Evolutionary conservation across 2,888 invertebrate species (phyloP).

Genomic region (Trissolcus japonicus): DNA sequence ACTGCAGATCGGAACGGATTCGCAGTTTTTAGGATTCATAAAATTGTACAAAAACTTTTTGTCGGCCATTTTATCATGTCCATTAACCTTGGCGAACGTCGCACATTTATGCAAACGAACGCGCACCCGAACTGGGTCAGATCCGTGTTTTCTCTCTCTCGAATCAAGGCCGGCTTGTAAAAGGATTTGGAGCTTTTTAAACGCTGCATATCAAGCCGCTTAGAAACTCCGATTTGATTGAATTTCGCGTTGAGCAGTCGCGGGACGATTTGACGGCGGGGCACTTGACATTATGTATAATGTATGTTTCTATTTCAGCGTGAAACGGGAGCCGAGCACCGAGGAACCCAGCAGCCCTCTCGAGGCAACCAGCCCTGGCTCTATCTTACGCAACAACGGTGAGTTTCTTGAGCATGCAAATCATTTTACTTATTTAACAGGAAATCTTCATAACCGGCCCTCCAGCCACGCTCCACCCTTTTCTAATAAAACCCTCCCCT

Average conservation of each 20-base stretch:
- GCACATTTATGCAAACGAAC: conserved; percentile 59
- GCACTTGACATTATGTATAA: conserved; percentile 62
- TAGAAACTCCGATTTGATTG: conserved; percentile 25
- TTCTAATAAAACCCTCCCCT: conserved; percentile 27
- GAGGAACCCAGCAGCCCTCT: conserved; percentile 72
- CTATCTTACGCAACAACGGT: conserved; percentile 75
- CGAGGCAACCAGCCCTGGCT: conserved; percentile 74
- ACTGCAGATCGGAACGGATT: conserved; percentile 24
- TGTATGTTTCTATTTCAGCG: conserved; percentile 71
- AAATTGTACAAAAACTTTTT: conserved; percentile 53
- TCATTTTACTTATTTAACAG: conserved; percentile 61
- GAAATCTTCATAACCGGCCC: conserved; percentile 58
- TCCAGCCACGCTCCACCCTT: conserved; percentile 20
- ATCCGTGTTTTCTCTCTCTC: conserved; percentile 57
- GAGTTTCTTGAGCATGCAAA: conserved; percentile 61
- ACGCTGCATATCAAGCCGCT: conserved; percentile 6
- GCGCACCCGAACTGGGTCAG: conserved; percentile 62
- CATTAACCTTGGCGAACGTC: conserved; percentile 55
- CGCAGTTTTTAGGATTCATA: conserved; percentile 62
- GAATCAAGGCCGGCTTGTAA: conserved; percentile 59
- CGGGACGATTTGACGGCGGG: conserved; percentile 22
- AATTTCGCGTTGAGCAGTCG: conserved; percentile 30
- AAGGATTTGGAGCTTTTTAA: conserved; percentile 44
- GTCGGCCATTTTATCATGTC: conserved; percentile 45
- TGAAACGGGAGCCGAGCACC: conserved; percentile 73